phyloP scores from a whole-genome alignment of 2,888 invertebrate genomes.

The Sabatieria punctata region DNA sequence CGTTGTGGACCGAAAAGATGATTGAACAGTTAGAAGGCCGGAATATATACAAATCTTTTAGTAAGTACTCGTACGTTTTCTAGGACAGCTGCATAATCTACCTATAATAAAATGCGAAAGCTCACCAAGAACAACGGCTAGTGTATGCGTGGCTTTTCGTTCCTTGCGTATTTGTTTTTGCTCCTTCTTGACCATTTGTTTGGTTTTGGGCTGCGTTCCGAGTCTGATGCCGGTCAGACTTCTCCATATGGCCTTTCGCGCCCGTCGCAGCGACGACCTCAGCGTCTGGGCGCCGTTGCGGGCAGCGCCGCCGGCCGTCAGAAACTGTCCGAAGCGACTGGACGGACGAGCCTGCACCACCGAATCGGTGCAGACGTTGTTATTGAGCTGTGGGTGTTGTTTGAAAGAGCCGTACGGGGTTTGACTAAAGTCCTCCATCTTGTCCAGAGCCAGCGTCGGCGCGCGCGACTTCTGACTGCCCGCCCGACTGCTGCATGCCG shows the following conservation, averaged over 20 bases:
- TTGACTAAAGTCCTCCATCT: background rate
- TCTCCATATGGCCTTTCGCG: background rate
- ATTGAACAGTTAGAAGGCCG: too few species aligned
- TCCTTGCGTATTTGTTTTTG: conserved; percentile 46
- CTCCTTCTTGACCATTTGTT: conserved; percentile 15
- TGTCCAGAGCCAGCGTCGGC: background rate
- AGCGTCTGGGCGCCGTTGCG: background rate
- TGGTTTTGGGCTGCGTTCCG: background rate
- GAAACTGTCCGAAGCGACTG: too few species aligned
- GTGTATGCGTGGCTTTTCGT: conserved; percentile 89
- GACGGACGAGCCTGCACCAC: background rate
- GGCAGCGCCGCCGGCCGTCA: background rate
- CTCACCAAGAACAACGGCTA: conserved; percentile 93
- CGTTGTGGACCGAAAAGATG: too few species aligned
- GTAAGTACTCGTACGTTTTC: too few species aligned
- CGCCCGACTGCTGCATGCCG: background rate
- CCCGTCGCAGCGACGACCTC: background rate
- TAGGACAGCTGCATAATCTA: too few species aligned
- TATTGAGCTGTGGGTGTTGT: background rate
- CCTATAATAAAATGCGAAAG: conserved; percentile 12
- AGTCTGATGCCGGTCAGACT: background rate
- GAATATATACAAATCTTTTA: too few species aligned
- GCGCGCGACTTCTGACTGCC: background rate
- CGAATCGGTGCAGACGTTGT: background rate
- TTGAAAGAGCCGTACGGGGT: background rate